phyloP scores from a whole-genome alignment of 2,888 invertebrate species.

The Cyclophora punctaria region DNA sequence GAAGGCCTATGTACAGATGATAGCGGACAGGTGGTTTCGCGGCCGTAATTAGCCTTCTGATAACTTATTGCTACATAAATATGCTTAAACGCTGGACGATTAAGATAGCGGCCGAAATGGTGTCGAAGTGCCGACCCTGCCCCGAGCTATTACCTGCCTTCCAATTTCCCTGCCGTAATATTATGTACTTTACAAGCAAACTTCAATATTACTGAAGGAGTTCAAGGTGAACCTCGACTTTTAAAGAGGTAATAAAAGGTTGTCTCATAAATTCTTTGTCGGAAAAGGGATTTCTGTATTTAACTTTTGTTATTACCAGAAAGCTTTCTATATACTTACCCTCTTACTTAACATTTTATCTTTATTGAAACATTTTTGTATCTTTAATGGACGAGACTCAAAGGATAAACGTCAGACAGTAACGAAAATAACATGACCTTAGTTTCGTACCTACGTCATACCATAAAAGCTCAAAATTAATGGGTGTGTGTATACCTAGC shows the following conservation, averaged over 20 bases:
- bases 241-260: conserved; percentile 20
- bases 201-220: conserved; percentile 30
- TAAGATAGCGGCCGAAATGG: conserved; percentile 56
- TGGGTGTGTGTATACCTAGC: too few relatives aligned
- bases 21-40: conserved; percentile 75
- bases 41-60: conserved; percentile 71
- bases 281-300: too few relatives aligned
- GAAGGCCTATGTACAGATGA: conserved; percentile 74
- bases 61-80: conserved; percentile 72
- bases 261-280: conserved; percentile 7
- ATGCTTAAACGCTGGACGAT: conserved; percentile 61
- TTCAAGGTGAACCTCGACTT: conserved; percentile 23
- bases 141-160: conserved; percentile 34
- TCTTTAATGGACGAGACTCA: too few relatives aligned
- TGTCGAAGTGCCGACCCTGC: conserved; percentile 36
- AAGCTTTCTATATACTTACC: too few relatives aligned
- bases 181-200: conserved; percentile 37
- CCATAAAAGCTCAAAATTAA: too few relatives aligned
- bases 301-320: too few relatives aligned
- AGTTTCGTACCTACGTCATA: too few relatives aligned
- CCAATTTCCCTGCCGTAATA: conserved; percentile 37
- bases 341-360: too few relatives aligned
- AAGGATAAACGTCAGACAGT: too few relatives aligned
- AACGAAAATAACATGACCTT: too few relatives aligned
- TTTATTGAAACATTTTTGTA: too few relatives aligned